Evolutionary conservation across 2,113 vertebrate species (phyloP), one percentile per base, ranked within the genome.

Genomic region (Cyrtonyx montezumae): DNA sequence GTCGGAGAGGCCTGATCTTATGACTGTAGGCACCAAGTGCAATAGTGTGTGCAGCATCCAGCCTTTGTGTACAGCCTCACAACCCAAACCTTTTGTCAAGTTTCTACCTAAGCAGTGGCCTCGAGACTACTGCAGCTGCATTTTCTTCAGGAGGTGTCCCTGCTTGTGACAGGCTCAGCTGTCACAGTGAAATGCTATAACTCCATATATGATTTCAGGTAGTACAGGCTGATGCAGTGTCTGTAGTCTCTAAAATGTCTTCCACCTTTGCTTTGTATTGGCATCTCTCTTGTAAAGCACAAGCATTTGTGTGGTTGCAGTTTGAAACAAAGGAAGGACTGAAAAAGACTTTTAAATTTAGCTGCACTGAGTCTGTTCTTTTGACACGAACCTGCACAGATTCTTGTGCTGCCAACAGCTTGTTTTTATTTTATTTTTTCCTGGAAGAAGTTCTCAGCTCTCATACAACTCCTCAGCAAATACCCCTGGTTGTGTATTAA

Each of bases 1-100:
- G 46, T 30, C 48, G 76, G 45, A 61, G 76, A 32, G 55, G 63
- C 21, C 36, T 76, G 43, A 82, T 51, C n/a, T 46, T 22, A 3
- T 0, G 0, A 12, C 2, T 63, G 13, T 6, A 2, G 1, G 11
- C 37, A 30, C 28, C 70, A 75, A 15, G 8, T 53, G 28, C 55
- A 83, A 26, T 21, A 10, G 2, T 11, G 36, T 8, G 30, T 40
- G 55, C 28, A 42, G 40, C 53, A 69, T n/a, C 51, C 26, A 77
- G 59, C 9, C 45, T 25, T 5, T 30, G 51, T 30, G 51, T 30
- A 56, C n/a, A 74, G 55, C 53, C 34, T 2, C 13, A 13, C 8
- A 78, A 59, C 13, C 18, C 37, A 74, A 61, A 74, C 78, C 1
- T 34, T 25, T 28, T 70, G 32, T 18, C 42, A 81, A 75, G 13